phyloP scores from a whole-genome alignment of 2,113 vertebrate genomes.

The Apus apus region DNA sequence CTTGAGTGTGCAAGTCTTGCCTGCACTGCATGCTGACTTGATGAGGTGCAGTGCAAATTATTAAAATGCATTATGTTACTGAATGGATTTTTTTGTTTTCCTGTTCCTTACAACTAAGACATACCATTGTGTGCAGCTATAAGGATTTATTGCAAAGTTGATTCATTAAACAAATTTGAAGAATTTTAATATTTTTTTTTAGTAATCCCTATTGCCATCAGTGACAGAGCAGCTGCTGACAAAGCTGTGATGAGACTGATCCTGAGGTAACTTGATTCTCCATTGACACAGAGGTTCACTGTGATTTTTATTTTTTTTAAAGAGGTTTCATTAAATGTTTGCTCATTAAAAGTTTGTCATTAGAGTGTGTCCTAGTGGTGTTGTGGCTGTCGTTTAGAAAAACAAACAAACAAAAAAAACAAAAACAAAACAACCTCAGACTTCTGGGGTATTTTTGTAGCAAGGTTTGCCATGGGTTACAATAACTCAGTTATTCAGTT shows the following conservation, averaged over 20 bases:
- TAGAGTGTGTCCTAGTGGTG: background rate
- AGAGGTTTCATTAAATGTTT: background rate
- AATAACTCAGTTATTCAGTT: background rate
- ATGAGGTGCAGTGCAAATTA: background rate
- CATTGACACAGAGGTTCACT: background rate
- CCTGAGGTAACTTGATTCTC: background rate
- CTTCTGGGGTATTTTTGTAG: background rate
- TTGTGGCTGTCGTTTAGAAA: background rate
- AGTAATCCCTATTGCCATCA: background rate
- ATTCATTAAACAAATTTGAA: background rate
- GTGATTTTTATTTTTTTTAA: background rate
- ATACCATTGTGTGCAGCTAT: rapidly evolving
- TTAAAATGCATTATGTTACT: background rate
- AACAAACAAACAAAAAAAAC: background rate
- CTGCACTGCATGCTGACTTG: background rate
- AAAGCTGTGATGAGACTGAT: background rate
- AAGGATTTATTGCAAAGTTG: background rate
- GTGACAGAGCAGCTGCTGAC: background rate
- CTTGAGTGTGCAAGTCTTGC: background rate
- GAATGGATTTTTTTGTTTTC: background rate
- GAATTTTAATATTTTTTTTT: background rate
- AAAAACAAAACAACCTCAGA: too few species aligned
- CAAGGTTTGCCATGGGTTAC: background rate
- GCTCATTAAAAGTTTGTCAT: background rate
- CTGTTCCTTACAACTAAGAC: background rate